These are phyloP conservation scores for Pterocles gutturalis DNA, from an alignment of 2,113 vertebrate genomes.

Conservation along the genomic window DNA sequence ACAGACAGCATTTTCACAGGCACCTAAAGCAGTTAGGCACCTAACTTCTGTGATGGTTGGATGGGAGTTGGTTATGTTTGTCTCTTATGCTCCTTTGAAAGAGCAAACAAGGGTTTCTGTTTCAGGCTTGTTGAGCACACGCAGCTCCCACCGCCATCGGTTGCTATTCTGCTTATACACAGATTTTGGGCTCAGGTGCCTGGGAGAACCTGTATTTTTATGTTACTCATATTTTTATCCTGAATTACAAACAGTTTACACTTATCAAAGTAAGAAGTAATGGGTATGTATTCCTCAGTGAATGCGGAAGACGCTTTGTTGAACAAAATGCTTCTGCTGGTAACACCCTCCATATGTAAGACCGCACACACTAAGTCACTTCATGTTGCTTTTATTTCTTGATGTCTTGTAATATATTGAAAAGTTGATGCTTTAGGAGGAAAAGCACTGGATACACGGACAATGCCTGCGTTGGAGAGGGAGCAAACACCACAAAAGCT, in stretches of 20 bases:
- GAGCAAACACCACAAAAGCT: not conserved
- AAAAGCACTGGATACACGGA: not conserved
- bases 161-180: not conserved
- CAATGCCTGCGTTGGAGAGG: not conserved
- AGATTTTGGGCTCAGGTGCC: not conserved
- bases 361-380: not conserved
- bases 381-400: not conserved
- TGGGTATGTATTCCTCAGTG: not conserved
- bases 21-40: not conserved
- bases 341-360: not conserved
- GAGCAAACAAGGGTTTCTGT: not conserved
- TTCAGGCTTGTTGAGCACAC: not conserved
- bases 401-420: not conserved
- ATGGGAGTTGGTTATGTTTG: not conserved
- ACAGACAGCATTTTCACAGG: not conserved
- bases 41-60: not conserved
- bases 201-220: not conserved
- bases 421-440: not conserved
- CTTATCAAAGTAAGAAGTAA: not conserved
- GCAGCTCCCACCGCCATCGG: rapidly evolving
- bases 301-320: not conserved
- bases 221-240: not conserved
- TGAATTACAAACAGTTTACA: not conserved
- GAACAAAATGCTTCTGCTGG: not conserved
- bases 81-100: not conserved